Evolutionary conservation across 2,797 vertebrate species (phyloP).

Genomic region (Gambelia wislizenii): DNA sequence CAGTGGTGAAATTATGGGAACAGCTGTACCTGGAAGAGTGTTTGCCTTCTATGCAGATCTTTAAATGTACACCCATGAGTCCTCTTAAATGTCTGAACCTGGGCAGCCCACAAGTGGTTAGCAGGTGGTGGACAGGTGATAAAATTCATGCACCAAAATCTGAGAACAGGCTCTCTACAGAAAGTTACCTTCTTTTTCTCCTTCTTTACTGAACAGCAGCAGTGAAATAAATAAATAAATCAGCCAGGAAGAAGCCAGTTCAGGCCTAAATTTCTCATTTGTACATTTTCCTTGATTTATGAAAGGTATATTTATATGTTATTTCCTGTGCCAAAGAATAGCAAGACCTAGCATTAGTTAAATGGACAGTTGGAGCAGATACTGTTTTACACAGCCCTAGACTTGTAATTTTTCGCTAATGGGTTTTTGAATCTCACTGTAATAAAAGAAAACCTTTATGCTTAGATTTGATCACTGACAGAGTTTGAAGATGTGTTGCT

Average conservation of each 20-base stretch:
- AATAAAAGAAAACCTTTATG: slow-evolving; percentile 72
- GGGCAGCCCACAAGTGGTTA: neutral
- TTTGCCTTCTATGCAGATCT: neutral
- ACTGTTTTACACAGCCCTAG: neutral
- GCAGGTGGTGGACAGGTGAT: neutral
- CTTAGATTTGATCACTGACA: slow-evolving; percentile 57
- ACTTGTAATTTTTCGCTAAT: slow-evolving; percentile 65
- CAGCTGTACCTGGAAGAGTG: neutral
- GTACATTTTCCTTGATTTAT: neutral
- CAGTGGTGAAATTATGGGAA: no score
- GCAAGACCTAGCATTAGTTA: neutral
- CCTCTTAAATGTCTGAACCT: neutral
- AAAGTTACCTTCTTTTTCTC: neutral
- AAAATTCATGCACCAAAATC: neutral
- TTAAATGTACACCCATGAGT: neutral
- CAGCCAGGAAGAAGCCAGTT: neutral
- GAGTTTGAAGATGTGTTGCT: slow-evolving; percentile 70
- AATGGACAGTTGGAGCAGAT: neutral
- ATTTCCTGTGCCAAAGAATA: neutral
- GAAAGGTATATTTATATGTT: neutral
- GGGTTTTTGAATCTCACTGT: slow-evolving; percentile 68
- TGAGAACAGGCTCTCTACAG: neutral
- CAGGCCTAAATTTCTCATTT: neutral
- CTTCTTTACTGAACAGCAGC: neutral
- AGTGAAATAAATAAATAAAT: neutral